Evolutionary conservation across 2,888 invertebrate species (phyloP), one percentile per base, ranked within the genome.

Genomic region (Drosophila parthenogenetica): DNA sequence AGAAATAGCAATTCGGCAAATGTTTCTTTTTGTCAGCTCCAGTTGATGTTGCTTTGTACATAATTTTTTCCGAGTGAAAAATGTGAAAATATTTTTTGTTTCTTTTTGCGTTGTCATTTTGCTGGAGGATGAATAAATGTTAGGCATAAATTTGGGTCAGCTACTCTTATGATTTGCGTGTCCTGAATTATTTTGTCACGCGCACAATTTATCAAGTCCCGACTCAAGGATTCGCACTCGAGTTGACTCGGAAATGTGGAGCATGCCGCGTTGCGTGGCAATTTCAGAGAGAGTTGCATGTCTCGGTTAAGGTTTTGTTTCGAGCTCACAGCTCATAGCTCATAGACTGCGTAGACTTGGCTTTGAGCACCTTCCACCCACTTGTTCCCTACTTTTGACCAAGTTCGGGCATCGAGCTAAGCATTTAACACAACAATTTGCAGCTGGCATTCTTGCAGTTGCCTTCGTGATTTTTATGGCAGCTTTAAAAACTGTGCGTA

Each of bases 391-490:
- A 22, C 5, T 35, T 35, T 11, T 35, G 35, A 8, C 35, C 29
- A 29, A 29, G 29, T 29, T 10, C 16, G 19, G 17, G n/a, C 49
- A 35, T 8, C 13, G 17, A 53, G 40, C 32, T 49, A 48, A 37
- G 50, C 55, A 64, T 63, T 73, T 70, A 79, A 65, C 77, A 76
- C 66, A 72, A 71, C 77, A 77, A 77, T 79, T 72, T 73, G 69
- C 58, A 48, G 58, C 62, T 62, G 63, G 61, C 35, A 37, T 45
- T 83, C 73, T 54, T 35, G 43, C 39, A 62, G 29, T 40, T 37
- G 59, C 43, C 53, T 66, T 58, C 29, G 46, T 55, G 67, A 67
- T 61, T 58, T 72, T 42, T 42, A 39, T 59, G 54, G 48, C 62
- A 55, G 46, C 54, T 49, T 48, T 51, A 49, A 57, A 65, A 59